Conservation (phyloP, 2,113 vertebrate species). For the Myotis lucifugus region DNA sequence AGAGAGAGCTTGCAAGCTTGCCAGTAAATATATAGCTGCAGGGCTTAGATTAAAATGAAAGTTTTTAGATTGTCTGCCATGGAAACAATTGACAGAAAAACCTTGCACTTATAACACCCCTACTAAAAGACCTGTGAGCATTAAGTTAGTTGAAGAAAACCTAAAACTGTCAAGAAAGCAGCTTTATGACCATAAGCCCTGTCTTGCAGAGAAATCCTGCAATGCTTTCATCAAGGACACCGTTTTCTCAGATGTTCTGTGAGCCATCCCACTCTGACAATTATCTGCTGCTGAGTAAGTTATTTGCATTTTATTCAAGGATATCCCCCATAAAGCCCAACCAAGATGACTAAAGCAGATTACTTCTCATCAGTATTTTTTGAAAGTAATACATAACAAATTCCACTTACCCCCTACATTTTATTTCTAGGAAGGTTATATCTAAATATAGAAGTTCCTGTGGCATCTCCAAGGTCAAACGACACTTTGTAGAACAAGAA, state of each 20-base stretch:
- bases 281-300: constrained; percentile 55
- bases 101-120: neutral
- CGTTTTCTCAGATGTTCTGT: constrained; percentile 60
- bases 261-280: constrained; percentile 52
- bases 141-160: constrained; percentile 18
- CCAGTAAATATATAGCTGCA: constrained; percentile 3
- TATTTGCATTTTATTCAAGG: constrained; percentile 67
- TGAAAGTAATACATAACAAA: constrained; percentile 28
- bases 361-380: neutral
- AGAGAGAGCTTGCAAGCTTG: neutral
- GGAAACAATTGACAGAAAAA: constrained; percentile 30
- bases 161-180: constrained; percentile 51
- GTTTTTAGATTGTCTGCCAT: neutral
- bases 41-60: neutral
- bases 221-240: constrained; percentile 50
- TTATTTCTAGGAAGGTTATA: neutral
- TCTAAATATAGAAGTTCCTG: constrained; percentile 9
- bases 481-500: constrained; percentile 10
- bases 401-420: neutral
- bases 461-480: neutral
- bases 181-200: constrained; percentile 35
- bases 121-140: neutral
- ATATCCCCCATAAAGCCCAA: constrained; percentile 64
- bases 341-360: constrained; percentile 36
- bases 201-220: constrained; percentile 28